Evolutionary conservation across 1,140 invertebrate genomes (phyloP).

Genomic region (Sarcophaga peregrina): DNA sequence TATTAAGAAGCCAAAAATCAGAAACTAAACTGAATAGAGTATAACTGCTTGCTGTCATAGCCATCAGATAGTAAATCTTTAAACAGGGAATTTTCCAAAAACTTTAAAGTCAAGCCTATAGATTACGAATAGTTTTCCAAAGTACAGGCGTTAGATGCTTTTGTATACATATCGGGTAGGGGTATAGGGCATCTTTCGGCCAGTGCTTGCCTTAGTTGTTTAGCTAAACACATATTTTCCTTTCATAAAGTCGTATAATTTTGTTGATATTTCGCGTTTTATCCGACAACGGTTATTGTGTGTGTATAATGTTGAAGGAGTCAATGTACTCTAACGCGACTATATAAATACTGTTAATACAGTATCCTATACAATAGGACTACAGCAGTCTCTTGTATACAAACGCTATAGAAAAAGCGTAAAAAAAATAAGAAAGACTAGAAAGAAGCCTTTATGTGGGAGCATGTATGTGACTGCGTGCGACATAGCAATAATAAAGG

Average conservation of each 20-base stretch:
- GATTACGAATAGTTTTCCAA: no score
- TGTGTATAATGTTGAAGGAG: background rate
- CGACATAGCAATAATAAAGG: no score
- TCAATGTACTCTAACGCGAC: slow-evolving; percentile 33
- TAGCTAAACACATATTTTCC: background rate
- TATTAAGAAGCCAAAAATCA: background rate
- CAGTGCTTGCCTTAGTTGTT: background rate
- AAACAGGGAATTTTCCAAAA: no score
- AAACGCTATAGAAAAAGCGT: background rate
- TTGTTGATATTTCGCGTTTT: slow-evolving; percentile 22
- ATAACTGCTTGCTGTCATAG: no score
- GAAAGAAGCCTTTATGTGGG: background rate
- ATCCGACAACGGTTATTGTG: background rate
- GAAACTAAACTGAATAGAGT: no score
- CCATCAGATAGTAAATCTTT: no score
- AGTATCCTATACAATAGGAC: background rate
- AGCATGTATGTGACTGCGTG: no score
- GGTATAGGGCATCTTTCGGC: no score
- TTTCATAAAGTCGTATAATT: slow-evolving; percentile 9
- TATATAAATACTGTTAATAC: slow-evolving; percentile 34
- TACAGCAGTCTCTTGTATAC: no score
- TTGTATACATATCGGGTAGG: no score
- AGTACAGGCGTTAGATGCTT: no score
- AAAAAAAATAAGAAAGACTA: background rate
- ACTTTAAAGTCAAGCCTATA: no score